Percentiles rank a stretch among this genome's conserved stretches.
These are phyloP conservation scores for Phalacrocorax brasilianus DNA, from an alignment of 2,113 vertebrate species.

Conservation along the genomic window DNA sequence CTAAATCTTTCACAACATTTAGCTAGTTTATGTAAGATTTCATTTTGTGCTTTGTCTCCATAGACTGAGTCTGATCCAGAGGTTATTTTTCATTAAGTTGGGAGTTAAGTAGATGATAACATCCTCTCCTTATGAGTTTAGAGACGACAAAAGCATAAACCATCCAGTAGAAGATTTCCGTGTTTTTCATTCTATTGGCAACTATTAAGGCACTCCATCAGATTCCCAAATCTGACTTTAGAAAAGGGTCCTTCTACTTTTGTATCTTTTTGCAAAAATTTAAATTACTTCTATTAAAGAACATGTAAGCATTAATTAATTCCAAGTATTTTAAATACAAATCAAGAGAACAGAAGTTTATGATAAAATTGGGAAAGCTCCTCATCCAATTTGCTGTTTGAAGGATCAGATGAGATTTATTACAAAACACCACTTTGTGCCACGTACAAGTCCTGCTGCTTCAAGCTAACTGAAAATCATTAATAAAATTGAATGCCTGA, in stretches of 20 bases:
- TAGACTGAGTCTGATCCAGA: background rate
- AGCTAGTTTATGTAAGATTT: background rate
- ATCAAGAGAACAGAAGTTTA: background rate
- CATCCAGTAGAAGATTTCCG: background rate
- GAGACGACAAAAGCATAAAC: background rate
- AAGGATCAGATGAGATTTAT: background rate
- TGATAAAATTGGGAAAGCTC: background rate
- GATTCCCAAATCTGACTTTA: background rate
- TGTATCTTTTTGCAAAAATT: background rate
- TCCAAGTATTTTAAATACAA: background rate
- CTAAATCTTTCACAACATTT: background rate
- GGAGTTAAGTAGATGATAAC: background rate
- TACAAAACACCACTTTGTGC: background rate
- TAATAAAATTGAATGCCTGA: background rate
- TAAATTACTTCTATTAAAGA: background rate
- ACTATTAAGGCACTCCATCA: background rate
- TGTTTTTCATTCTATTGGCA: background rate
- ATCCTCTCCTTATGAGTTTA: background rate
- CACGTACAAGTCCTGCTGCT: background rate
- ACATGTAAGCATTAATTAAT: background rate
- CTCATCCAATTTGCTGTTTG: background rate
- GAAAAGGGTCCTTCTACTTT: background rate
- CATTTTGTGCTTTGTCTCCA: background rate
- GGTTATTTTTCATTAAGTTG: background rate
- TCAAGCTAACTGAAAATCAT: background rate